A percentile compares a stretch with the other conserved stretches of the same genome.
Conservation (phyloP, 1,140 invertebrate genomes). For the Rhopalosiphum maidis region DNA sequence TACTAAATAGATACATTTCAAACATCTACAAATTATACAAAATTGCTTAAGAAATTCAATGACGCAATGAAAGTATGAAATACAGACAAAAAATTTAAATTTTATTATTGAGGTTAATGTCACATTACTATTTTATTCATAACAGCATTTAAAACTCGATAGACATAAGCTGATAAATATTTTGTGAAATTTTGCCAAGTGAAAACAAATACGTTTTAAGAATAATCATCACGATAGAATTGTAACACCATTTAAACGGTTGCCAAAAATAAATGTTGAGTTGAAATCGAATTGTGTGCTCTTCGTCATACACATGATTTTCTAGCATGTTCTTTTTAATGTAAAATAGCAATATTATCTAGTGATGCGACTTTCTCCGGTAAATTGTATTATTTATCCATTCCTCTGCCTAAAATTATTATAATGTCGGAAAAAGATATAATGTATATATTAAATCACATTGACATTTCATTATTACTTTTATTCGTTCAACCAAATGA, state of each 20-base stretch:
- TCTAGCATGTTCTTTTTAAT: not conserved
- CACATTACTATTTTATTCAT: not conserved
- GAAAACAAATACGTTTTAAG: conserved; percentile 32
- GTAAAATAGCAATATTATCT: not conserved
- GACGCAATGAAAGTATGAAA: not conserved
- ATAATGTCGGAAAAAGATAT: not conserved
- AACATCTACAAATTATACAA: not conserved
- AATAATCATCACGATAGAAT: conserved; percentile 15
- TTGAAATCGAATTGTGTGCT: conserved; percentile 2
- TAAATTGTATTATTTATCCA: conserved; percentile 21
- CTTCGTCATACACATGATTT: conserved; percentile 14
- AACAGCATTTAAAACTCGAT: not conserved
- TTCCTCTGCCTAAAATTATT: not conserved
- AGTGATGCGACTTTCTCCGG: conserved; percentile 20
- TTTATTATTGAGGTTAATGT: conserved; percentile 21
- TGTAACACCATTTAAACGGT: conserved; percentile 35
- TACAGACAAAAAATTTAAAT: not conserved
- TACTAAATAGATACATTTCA: not conserved
- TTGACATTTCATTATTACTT: not conserved
- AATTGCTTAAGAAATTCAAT: not conserved
- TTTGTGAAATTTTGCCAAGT: conserved; percentile 37
- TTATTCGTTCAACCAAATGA: not conserved
- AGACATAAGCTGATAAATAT: not conserved
- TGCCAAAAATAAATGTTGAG: conserved; percentile 35
- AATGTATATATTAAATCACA: not conserved